Conservation (phyloP, 1,140 invertebrate species). For the Drosophila equinoxialis region DNA sequence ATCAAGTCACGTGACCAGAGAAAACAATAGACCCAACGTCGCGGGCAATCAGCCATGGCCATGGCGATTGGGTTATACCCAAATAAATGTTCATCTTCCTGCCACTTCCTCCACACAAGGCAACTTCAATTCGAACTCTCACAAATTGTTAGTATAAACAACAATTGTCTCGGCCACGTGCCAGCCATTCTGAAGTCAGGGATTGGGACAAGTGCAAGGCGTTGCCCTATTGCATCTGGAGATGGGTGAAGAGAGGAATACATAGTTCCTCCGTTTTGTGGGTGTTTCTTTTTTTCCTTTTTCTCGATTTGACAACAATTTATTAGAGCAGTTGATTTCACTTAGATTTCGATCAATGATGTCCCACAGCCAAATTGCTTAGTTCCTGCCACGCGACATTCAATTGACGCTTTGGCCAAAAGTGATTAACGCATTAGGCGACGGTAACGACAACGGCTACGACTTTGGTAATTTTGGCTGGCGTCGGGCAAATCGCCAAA, state of each 20-base stretch:
- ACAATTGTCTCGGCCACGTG: slow-evolving; percentile 78
- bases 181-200: slow-evolving; percentile 61
- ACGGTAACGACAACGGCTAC: not conserved
- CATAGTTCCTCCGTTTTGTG: not conserved
- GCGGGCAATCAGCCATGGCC: slow-evolving; percentile 68
- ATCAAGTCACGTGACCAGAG: slow-evolving; percentile 57
- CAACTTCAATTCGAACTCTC: slow-evolving; percentile 27
- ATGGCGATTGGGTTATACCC: slow-evolving; percentile 46
- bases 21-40: slow-evolving; percentile 68
- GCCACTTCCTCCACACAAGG: not conserved
- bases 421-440: slow-evolving; percentile 78
- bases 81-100: slow-evolving; percentile 72
- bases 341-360: slow-evolving; percentile 57
- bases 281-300: slow-evolving; percentile 6
- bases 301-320: slow-evolving; percentile 60
- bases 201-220: slow-evolving; percentile 70
- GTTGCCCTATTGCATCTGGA: slow-evolving; percentile 37
- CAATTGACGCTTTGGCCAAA: slow-evolving; percentile 73
- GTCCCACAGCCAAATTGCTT: slow-evolving; percentile 52
- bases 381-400: slow-evolving; percentile 75
- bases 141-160: slow-evolving; percentile 83
- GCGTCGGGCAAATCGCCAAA: slow-evolving; percentile 23
- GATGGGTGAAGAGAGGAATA: slow-evolving; percentile 5
- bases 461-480: too few species aligned
- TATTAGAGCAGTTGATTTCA: slow-evolving; percentile 72